These are phyloP conservation scores for Synaphobranchus kaupii DNA, from an alignment of 2,797 vertebrate genomes.

Conservation along the genomic window DNA sequence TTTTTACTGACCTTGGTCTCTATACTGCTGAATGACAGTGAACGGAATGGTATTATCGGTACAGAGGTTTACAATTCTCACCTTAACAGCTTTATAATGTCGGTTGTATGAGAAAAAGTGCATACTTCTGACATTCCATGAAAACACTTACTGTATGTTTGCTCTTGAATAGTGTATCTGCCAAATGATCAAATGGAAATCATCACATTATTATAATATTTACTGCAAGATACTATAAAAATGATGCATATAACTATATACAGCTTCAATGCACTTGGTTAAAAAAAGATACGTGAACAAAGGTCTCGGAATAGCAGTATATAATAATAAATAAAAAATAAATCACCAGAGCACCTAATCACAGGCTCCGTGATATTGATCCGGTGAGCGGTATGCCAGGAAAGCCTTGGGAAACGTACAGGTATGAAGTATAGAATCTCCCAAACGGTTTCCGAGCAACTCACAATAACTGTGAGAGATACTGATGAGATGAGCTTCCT, in stretches of 20 bases:
- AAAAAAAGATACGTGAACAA: background rate
- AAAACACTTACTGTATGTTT: background rate
- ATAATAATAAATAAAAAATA: constrained; percentile 1
- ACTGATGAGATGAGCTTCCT: constrained; percentile 38
- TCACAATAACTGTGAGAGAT: constrained; percentile 7
- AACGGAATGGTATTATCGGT: background rate
- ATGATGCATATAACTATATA: too few relatives aligned
- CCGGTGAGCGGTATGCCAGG: constrained; percentile 27
- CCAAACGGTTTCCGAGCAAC: constrained; percentile 32
- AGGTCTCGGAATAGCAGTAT: background rate
- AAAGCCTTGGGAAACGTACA: constrained; percentile 34
- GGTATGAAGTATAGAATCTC: constrained; percentile 42
- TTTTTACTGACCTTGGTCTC: background rate
- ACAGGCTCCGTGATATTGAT: constrained; percentile 11
- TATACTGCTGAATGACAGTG: background rate
- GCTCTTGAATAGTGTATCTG: too few relatives aligned
- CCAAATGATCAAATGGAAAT: background rate
- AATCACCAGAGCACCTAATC: constrained; percentile 6
- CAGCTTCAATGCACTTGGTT: background rate
- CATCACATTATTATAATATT: background rate
- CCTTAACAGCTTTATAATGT: background rate
- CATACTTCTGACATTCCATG: too few relatives aligned
- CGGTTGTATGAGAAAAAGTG: too few relatives aligned
- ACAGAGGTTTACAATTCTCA: background rate
- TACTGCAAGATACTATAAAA: background rate